Conservation (phyloP, 2,113 vertebrate species). For the Euleptes europaea region DNA sequence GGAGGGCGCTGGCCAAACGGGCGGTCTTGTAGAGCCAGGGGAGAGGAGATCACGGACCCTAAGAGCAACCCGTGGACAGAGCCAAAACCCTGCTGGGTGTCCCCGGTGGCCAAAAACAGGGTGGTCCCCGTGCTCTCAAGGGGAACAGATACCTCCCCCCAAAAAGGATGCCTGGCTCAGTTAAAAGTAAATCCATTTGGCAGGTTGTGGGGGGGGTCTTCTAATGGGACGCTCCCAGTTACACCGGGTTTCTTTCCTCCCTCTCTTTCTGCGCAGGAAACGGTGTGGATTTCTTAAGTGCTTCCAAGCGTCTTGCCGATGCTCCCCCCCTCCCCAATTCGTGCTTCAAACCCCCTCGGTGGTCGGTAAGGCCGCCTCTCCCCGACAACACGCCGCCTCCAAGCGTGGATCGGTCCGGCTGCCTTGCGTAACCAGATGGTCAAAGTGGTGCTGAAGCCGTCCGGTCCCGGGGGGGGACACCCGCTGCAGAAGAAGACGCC, state of each 20-base stretch:
- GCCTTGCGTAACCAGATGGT: not conserved
- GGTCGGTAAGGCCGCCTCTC: not conserved
- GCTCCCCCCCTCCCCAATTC: not conserved
- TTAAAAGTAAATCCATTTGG: not conserved
- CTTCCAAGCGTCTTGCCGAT: not conserved
- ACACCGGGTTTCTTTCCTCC: too few relatives aligned
- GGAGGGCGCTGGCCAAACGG: too few relatives aligned
- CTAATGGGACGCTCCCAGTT: not conserved
- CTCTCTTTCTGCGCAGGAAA: not conserved
- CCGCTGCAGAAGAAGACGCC: too few relatives aligned
- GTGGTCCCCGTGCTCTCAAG: too few relatives aligned
- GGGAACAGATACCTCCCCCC: not conserved
- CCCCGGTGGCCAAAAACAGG: not conserved
- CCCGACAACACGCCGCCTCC: not conserved
- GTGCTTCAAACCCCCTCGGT: not conserved
- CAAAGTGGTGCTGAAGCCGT: not conserved
- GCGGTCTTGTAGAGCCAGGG: too few relatives aligned
- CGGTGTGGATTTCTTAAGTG: not conserved
- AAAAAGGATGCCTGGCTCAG: not conserved
- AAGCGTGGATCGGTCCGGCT: not conserved
- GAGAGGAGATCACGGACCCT: too few relatives aligned
- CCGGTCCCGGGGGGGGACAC: not conserved
- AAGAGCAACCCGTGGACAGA: too few relatives aligned
- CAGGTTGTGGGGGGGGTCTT: not conserved
- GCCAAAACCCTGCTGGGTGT: not conserved